phyloP scores from a whole-genome alignment of 2,888 invertebrate genomes.

The Osmoderma eremita region DNA sequence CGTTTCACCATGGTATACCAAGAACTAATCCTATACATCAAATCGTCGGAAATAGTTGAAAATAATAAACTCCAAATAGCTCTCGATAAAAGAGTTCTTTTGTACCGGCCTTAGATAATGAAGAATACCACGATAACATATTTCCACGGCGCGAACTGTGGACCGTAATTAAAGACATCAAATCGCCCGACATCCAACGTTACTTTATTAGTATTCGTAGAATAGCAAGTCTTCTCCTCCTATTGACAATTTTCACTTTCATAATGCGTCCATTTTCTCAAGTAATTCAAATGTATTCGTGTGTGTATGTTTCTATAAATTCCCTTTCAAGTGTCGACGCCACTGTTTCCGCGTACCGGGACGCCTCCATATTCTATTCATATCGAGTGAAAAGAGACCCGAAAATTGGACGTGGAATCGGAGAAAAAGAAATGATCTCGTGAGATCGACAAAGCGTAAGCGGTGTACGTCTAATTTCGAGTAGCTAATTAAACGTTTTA shows the following conservation, averaged over 20 bases:
- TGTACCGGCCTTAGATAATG: no score
- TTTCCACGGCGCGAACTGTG: background rate
- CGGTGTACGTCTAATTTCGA: no score
- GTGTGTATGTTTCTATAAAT: no score
- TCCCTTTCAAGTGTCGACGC: background rate
- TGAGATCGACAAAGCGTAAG: no score
- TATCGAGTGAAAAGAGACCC: background rate
- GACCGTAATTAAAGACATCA: constrained; percentile 12
- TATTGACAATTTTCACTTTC: constrained; percentile 21
- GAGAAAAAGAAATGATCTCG: constrained; percentile 1
- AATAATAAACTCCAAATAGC: background rate
- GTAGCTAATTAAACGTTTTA: no score
- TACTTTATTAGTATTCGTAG: constrained; percentile 21
- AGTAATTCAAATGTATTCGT: background rate
- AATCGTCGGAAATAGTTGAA: background rate
- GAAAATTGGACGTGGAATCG: background rate
- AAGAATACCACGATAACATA: no score
- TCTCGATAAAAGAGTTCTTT: no score
- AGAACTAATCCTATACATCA: background rate
- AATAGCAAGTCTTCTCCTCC: background rate
- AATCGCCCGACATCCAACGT: background rate
- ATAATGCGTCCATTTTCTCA: background rate
- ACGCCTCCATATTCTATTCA: no score
- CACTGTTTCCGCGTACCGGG: background rate
- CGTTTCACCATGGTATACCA: background rate